A percentile compares a stretch with the other conserved stretches of the same genome.
Evolutionary conservation across 2,113 vertebrate genomes (phyloP).

Genomic region (Phodopus roborovskii): DNA sequence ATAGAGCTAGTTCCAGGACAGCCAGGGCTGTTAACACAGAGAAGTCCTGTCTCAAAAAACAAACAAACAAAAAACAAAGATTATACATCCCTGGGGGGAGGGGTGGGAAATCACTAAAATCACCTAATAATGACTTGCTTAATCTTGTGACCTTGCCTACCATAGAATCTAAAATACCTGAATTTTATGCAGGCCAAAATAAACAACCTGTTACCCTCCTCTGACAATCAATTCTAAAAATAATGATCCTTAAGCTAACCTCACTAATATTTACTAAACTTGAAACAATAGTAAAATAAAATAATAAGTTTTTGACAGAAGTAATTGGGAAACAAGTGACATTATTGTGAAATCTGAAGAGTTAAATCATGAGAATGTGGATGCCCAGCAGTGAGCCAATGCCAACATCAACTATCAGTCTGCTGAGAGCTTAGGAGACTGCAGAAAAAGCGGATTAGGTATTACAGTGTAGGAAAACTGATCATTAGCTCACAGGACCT

Average conservation of each 20-base stretch:
- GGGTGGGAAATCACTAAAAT: neutral
- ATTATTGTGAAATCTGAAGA: slow-evolving; percentile 7
- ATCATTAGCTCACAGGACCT: neutral
- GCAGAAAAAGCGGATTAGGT: neutral
- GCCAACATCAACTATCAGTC: neutral
- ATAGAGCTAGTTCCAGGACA: too few relatives aligned
- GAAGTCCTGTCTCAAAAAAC: too few relatives aligned
- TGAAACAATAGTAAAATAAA: slow-evolving; percentile 15
- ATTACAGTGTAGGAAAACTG: neutral
- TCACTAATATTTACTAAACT: slow-evolving; percentile 66
- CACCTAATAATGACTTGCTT: slow-evolving; percentile 44
- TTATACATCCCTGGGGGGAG: neutral
- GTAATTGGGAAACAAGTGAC: neutral
- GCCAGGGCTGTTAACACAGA: too few relatives aligned
- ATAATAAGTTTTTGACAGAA: slow-evolving; percentile 14
- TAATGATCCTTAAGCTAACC: slow-evolving; percentile 22
- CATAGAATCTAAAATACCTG: slow-evolving; percentile 46
- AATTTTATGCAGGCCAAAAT: slow-evolving; percentile 30
- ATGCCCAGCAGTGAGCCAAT: neutral
- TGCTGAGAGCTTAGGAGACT: neutral
- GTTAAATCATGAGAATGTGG: neutral
- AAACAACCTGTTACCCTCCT: slow-evolving; percentile 12
- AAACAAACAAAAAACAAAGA: neutral
- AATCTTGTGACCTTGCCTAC: neutral
- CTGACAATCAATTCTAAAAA: slow-evolving; percentile 50